phyloP scores from a whole-genome alignment of 2,113 vertebrate genomes.

The Hippolais icterina region DNA sequence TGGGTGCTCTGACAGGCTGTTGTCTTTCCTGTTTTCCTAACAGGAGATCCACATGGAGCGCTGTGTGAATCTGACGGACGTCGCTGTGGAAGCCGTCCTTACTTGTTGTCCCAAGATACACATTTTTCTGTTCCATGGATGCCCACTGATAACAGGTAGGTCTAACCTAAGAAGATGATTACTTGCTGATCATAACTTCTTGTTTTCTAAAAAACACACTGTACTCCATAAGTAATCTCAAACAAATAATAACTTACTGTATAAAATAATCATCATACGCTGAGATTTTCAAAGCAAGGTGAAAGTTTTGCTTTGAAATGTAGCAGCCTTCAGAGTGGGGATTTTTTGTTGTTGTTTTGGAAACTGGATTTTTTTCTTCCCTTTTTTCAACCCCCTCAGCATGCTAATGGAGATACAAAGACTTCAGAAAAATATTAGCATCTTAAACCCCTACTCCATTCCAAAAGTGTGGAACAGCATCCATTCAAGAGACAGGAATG shows the following conservation, averaged over 20 bases:
- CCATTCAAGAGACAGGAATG: neutral
- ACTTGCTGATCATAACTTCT: neutral
- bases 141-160: conserved; percentile 85
- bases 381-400: neutral
- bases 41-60: conserved; percentile 86
- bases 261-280: neutral
- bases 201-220: neutral
- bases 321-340: neutral
- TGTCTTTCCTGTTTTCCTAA: neutral
- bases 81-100: conserved; percentile 80
- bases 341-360: neutral
- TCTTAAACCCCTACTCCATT: neutral
- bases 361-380: neutral
- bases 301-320: neutral
- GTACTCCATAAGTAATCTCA: neutral
- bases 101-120: conserved; percentile 80
- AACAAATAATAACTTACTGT: neutral
- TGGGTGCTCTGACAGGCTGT: neutral
- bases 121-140: conserved; percentile 85
- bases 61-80: conserved; percentile 81
- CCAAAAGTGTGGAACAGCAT: neutral
- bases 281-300: neutral
- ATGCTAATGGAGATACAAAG: neutral
- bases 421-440: neutral
- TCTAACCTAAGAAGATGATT: neutral